A percentile compares a stretch with the other conserved stretches of the same genome.
Conservation (phyloP, 2,113 vertebrate genomes). For the Riparia riparia region DNA sequence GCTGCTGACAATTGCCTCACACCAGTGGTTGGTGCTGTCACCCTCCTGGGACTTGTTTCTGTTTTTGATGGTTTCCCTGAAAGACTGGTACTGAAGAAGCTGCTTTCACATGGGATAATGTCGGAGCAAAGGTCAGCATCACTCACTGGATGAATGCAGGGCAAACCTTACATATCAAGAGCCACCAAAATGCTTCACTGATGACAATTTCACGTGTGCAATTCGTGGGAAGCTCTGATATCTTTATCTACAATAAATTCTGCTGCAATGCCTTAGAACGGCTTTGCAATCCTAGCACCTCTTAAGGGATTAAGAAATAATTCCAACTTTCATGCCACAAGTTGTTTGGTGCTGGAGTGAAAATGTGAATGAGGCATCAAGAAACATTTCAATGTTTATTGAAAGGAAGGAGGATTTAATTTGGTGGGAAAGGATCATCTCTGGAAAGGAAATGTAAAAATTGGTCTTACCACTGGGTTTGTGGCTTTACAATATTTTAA, state of each 20-base stretch:
- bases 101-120: background rate
- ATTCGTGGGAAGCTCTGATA: background rate
- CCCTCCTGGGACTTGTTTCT: background rate
- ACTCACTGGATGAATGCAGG: background rate
- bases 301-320: background rate
- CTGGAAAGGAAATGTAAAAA: background rate
- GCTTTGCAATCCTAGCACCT: background rate
- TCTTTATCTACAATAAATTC: background rate
- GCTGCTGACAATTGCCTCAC: background rate
- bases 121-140: background rate
- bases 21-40: background rate
- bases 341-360: background rate
- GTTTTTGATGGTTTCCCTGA: background rate
- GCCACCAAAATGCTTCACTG: background rate
- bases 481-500: background rate
- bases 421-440: background rate
- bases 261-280: background rate
- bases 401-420: background rate
- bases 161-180: accelerated
- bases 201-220: accelerated
- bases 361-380: background rate
- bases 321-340: background rate
- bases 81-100: background rate
- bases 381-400: background rate
- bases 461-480: background rate